Conservation (phyloP, 2,888 invertebrate genomes). For the Phyto melanocephala region DNA sequence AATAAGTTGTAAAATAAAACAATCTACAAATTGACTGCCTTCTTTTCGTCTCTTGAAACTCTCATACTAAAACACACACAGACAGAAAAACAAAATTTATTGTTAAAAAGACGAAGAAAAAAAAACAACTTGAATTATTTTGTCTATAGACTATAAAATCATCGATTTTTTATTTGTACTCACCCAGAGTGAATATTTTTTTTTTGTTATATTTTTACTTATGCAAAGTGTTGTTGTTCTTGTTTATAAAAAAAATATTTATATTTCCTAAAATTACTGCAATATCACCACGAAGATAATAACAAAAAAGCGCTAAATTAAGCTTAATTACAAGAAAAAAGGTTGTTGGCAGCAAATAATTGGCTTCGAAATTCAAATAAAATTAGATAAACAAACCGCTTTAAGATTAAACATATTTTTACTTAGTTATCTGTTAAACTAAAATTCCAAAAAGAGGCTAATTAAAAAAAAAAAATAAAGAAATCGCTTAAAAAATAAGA, state of each 20-base stretch:
- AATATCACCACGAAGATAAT: background rate
- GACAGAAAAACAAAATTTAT: constrained; percentile 1
- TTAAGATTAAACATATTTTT: background rate
- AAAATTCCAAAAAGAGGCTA: background rate
- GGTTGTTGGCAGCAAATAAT: constrained; percentile 2
- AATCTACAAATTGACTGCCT: constrained; percentile 61
- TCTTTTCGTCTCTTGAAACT: background rate
- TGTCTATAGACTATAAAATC: constrained; percentile 63
- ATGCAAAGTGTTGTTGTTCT: constrained; percentile 13
- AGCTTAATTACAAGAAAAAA: background rate
- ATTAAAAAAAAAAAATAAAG: background rate
- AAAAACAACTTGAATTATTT: constrained; percentile 29
- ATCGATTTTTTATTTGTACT: constrained; percentile 58
- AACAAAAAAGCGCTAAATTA: background rate
- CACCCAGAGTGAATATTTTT: constrained; percentile 1
- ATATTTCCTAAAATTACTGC: constrained; percentile 18
- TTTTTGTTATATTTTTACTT: background rate
- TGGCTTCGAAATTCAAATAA: background rate
- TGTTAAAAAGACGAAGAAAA: constrained; percentile 3
- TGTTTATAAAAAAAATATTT: constrained; percentile 9
- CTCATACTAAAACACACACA: background rate
- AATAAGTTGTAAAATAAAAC: constrained; percentile 36
- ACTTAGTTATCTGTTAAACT: too few relatives aligned
- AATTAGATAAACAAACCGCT: background rate
- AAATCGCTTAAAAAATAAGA: background rate